Base-by-base conservation (phyloP, 2,888 invertebrate genomes). In the Drosophila mimetica region DNA sequence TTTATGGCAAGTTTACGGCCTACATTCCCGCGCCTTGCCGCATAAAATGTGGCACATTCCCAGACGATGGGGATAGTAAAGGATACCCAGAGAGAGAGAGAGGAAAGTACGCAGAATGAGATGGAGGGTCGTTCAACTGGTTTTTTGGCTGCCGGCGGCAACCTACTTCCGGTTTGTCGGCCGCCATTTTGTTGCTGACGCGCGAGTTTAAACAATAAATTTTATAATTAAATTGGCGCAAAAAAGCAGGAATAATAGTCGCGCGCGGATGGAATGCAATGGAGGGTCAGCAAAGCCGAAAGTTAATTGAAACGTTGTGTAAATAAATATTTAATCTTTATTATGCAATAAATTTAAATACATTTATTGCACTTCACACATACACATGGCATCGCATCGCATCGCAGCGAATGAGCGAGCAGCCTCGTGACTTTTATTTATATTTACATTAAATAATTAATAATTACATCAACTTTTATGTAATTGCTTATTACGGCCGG, bases 321-420 rank as follows among this genome's bases (percentile, higher is more conserved):
- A 85, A 88, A 85, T 88, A 85, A 88, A 85, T 85, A 88, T 85
- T 85, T 85, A 85, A 85, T 85, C 84, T 88, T 88, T 85, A 88
- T 88, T 85, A 85, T 86, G 86, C 86, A 80, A 85, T 85, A 88
- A 85, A 85, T 85, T 85, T 85, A 88, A 88, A 88, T 88, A 88
- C 88, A 86, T 88, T 84, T 88, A 85, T 86, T 55, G 55, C 79
- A 51, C 59, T 28, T 37, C 82, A 28, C 37, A 46, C 67, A 37
- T 78, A 28, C 30, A 46, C 67, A 37, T n/a, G n/a, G n/a, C n/a
- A n/a, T n/a, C 34, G 16, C 57, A 53, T 50, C 47, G 46, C 69
- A 47, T 54, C 55, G 42, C 46, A 7, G 20, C 14, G 42, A 18
- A n/a, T 48, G 48, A 34, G 14, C 28, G 48, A 30, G 11, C 46